Conservation (phyloP, 2,888 invertebrate genomes). For the Amphiduros pacificus region DNA sequence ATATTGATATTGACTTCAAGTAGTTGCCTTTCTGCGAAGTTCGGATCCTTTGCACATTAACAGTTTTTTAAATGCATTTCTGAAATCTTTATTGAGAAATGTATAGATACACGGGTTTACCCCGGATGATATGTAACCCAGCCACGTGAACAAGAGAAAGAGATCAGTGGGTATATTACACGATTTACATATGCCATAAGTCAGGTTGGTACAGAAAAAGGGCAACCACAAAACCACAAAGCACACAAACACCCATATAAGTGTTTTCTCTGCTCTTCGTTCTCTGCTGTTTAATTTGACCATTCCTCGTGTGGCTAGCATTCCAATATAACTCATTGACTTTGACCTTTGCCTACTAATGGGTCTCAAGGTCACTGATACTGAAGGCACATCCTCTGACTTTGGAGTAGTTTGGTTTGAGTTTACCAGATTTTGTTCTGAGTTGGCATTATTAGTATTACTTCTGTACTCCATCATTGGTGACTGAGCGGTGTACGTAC, state of each 20-base stretch:
- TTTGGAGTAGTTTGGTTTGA: not conserved
- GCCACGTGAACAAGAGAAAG: conserved; percentile 29
- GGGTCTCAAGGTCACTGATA: not conserved
- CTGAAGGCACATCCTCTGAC: not conserved
- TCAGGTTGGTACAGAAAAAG: conserved; percentile 32
- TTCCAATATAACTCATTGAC: conserved; percentile 15
- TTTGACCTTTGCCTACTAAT: not conserved
- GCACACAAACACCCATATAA: conserved; percentile 34
- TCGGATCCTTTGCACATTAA: conserved; percentile 19
- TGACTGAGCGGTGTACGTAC: not conserved
- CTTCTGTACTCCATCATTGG: conserved; percentile 12
- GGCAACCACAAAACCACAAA: conserved; percentile 34
- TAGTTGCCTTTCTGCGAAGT: not conserved
- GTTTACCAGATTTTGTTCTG: not conserved
- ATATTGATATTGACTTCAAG: not conserved
- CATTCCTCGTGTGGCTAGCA: conserved; percentile 23
- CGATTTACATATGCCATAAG: conserved; percentile 28
- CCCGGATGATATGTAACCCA: conserved; percentile 35
- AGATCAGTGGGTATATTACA: conserved; percentile 29
- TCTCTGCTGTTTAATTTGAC: conserved; percentile 29
- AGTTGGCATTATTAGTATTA: not conserved
- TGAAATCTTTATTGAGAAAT: conserved; percentile 32
- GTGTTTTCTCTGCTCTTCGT: conserved; percentile 31
- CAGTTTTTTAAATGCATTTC: conserved; percentile 29
- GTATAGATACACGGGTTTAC: conserved; percentile 36